Evolutionary conservation across 2,113 vertebrate genomes (phyloP), one percentile per base, ranked within the genome.

Genomic region (Thamnophis sirtalis): DNA sequence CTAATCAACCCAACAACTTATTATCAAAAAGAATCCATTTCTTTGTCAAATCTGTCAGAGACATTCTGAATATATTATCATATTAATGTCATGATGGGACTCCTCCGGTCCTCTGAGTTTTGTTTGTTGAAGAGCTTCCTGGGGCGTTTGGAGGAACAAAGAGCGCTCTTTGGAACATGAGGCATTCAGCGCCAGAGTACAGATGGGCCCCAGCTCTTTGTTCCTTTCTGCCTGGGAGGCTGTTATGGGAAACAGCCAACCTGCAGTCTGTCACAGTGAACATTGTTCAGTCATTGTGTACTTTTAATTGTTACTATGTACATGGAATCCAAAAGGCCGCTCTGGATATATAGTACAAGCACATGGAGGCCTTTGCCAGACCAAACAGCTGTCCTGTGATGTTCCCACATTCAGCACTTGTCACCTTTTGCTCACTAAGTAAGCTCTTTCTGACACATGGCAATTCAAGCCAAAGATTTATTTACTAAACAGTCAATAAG

Each of bases 281-380:
- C 97, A 97, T 94, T 97, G 97, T 96, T 92, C 94, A 95, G 92
- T 96, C 96, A 97, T 97, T 97, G 97, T 97, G 96, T 92, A 96
- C 94, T 95, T 97, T 97, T 97, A 96, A 97, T 97, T 97, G 97
- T 97, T 95, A 96, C 97, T 96, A 95, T 97, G 97, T 97, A 96
- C 94, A 93, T 95, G 97, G 97, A 97, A 96, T 96, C 95, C 68
- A 91, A 97, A 97, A 97, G 97, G 96, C 96, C 94, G 93, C 97
- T 96, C 93, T 97, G 97, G 97, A 96, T 96, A 95, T 96, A 95
- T 96, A 96, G 94, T 94, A 97, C 97, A 97, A 97, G 97, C 50
- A 92, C 95, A 94, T 89, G 88, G 96, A 97, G 96, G 95, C 97
- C 96, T 96, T 93, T 94, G 97, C 97, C 96, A 96, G 97, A 95